Percentiles rank a stretch among this genome's conserved stretches.
These are phyloP conservation scores for Drosophila flavopinicola DNA, from an alignment of 2,888 invertebrate species.

Conservation along the genomic window DNA sequence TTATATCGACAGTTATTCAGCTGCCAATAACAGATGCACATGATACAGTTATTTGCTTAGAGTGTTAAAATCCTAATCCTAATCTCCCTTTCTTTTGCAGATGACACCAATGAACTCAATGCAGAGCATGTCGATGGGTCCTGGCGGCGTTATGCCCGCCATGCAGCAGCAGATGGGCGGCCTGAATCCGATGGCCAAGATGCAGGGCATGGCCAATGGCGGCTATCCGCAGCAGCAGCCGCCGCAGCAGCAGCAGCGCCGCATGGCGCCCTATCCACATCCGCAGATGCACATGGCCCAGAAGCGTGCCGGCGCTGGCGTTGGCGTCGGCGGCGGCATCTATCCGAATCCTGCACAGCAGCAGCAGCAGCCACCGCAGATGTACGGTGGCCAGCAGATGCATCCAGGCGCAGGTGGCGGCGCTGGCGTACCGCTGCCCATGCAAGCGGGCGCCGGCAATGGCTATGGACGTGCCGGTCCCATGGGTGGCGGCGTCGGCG, in stretches of 20 bases:
- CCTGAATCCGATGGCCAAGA: slow-evolving; percentile 88
- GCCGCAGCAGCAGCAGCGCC: slow-evolving; percentile 85
- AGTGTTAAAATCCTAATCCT: no score
- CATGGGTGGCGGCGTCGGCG: slow-evolving; percentile 66
- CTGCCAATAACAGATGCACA: no score
- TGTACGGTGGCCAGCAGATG: slow-evolving; percentile 82
- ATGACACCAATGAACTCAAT: slow-evolving; percentile 91
- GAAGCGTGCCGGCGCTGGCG: slow-evolving; percentile 85
- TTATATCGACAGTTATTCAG: no score
- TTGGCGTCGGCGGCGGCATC: slow-evolving; percentile 73
- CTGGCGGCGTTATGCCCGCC: slow-evolving; percentile 76
- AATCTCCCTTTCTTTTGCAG: slow-evolving; percentile 60
- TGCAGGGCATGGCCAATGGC: slow-evolving; percentile 85
- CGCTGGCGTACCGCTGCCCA: slow-evolving; percentile 83
- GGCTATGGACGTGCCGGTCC: slow-evolving; percentile 83
- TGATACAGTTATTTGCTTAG: no score
- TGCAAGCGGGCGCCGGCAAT: slow-evolving; percentile 83
- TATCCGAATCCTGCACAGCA: slow-evolving; percentile 86
- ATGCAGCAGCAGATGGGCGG: slow-evolving; percentile 86
- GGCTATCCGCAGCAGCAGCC: slow-evolving; percentile 87
- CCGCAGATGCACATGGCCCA: slow-evolving; percentile 94
- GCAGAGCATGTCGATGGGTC: slow-evolving; percentile 90
- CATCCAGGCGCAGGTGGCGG: slow-evolving; percentile 81
- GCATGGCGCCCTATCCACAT: slow-evolving; percentile 93
- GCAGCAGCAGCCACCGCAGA: slow-evolving; percentile 80